These are phyloP conservation scores for Calidris pugnax DNA, from an alignment of 2,113 vertebrate genomes.

Conservation along the genomic window DNA sequence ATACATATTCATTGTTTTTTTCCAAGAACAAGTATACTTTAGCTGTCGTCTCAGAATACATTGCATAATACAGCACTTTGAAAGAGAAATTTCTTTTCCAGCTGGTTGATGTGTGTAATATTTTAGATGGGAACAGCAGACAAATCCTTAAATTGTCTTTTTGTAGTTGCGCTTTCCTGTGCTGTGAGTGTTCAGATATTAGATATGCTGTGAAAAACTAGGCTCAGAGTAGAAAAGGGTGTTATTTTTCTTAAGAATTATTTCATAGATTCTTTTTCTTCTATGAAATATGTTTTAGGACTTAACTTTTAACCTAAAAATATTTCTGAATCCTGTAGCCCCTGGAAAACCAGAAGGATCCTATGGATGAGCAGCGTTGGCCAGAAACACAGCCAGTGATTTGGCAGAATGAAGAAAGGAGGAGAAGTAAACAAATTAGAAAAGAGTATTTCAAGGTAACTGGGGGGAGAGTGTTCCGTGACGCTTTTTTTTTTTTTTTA, in stretches of 20 bases:
- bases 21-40: not conserved
- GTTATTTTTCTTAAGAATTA: not conserved
- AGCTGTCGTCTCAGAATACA: not conserved
- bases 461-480: not conserved
- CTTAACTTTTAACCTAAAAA: not conserved
- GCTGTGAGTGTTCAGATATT: too few relatives aligned
- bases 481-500: not conserved
- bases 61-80: not conserved
- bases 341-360: slow-evolving; percentile 83
- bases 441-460: slow-evolving; percentile 96
- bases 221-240: not conserved
- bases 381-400: slow-evolving; percentile 87
- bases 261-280: not conserved
- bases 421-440: slow-evolving; percentile 91
- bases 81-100: not conserved
- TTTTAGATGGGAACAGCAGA: not conserved
- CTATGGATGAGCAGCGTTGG: slow-evolving; percentile 85
- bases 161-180: not conserved
- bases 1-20: not conserved
- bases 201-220: not conserved
- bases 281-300: not conserved
- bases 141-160: not conserved
- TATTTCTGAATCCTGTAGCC: slow-evolving; percentile 48
- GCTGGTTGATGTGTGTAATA: not conserved
- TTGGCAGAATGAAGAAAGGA: slow-evolving; percentile 92